Conservation (phyloP, 1,140 invertebrate genomes). For the Laupala kohalensis region DNA sequence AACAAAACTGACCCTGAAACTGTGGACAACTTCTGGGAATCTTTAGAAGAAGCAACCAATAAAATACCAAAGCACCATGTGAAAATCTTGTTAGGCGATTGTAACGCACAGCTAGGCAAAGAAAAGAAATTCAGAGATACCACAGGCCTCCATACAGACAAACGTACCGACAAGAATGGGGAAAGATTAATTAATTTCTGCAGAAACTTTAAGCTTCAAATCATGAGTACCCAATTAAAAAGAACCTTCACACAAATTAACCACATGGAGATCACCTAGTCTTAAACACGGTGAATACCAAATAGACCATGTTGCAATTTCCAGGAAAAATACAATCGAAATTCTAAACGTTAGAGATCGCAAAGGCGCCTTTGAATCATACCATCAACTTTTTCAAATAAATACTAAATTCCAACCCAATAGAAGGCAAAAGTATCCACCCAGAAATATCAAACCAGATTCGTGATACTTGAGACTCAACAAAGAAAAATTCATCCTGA, state of each 20-base stretch:
- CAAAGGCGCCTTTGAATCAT: neutral
- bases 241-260: conserved; percentile 1
- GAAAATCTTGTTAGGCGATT: too few relatives aligned
- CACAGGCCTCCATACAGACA: too few relatives aligned
- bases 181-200: too few relatives aligned
- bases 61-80: too few relatives aligned
- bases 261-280: conserved; percentile 3
- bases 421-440: neutral
- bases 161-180: too few relatives aligned
- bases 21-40: too few relatives aligned
- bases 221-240: neutral
- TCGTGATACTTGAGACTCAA: neutral
- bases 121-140: too few relatives aligned
- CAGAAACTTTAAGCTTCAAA: neutral
- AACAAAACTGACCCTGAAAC: too few relatives aligned
- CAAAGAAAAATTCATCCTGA: too few relatives aligned
- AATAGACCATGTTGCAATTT: neutral
- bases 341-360: neutral
- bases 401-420: neutral
- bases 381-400: neutral
- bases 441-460: neutral
- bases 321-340: neutral
- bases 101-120: too few relatives aligned
- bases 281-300: neutral
- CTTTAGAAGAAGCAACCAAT: too few relatives aligned